Conservation (phyloP, 35 echinoderm and acorn worm species). For the Apostichopus japonicus region DNA sequence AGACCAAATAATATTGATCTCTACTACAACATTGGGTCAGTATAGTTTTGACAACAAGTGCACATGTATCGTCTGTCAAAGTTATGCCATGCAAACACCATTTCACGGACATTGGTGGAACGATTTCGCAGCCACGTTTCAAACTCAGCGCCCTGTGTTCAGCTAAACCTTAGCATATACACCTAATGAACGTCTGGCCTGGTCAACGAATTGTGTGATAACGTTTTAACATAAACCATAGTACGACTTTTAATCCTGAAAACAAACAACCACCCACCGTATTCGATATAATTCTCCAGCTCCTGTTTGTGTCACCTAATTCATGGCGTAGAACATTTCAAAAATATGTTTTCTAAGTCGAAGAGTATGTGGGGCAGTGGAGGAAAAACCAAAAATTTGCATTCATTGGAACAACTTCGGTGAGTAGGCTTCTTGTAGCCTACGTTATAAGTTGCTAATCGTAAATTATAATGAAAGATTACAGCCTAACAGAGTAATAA, state of each 20-base stretch:
- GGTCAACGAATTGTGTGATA: not conserved
- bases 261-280: not conserved
- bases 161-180: not conserved
- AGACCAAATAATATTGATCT: too few species aligned
- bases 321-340: not conserved
- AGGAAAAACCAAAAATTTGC: slow-evolving; percentile 72
- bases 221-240: not conserved
- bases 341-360: slow-evolving; percentile 62
- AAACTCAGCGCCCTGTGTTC: not conserved
- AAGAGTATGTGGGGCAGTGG: slow-evolving; percentile 67
- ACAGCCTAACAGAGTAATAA: too few species aligned
- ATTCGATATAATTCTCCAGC: not conserved
- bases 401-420: slow-evolving; percentile 82
- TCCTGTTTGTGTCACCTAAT: not conserved
- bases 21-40: too few species aligned
- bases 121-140: too few species aligned
- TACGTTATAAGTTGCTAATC: not conserved
- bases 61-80: too few species aligned
- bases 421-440: slow-evolving; percentile 29
- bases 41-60: too few species aligned
- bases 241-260: not conserved
- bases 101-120: too few species aligned
- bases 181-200: not conserved
- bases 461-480: too few species aligned
- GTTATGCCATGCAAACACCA: too few species aligned